Evolutionary conservation across 2,888 invertebrate species (phyloP), one percentile per base, ranked within the genome.

Genomic region (Blera fallax): DNA sequence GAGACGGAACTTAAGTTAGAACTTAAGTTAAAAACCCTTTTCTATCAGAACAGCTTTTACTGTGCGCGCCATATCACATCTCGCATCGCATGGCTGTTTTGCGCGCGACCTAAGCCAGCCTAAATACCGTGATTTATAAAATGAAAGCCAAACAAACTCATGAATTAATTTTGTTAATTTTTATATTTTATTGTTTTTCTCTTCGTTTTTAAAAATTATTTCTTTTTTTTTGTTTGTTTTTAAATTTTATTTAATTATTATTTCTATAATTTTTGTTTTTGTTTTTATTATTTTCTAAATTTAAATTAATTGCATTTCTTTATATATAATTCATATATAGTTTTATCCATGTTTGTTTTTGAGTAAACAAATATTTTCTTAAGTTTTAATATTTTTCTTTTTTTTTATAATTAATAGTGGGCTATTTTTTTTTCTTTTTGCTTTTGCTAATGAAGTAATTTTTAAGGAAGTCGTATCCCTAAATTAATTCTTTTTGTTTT

Each of bases 151-250:
- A 65, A 76, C 16, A 65, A 16, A 65, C 58, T 60, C 54, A 7
- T n/a, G 8, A 54, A 24, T 54, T 43, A 48, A 62, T 64, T 10
- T 62, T 62, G 24, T 80, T 60, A 60, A 48, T 52, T 65, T 72
- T 62, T 62, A 21, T 21, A n/a, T 48, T 83, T 79, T 73, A 83
- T 83, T 79, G 62, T 78, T 83, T 73, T 83, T 40, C 67, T 79
- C 40, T 69, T 72, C 52, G 52, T 67, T 69, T 79, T 84, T 73
- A 79, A 84, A 84, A 84, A 84, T 83, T 77, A 16, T 32, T 65
- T 27, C 21, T 50, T 60, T 32, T 80, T 65, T 40, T 14, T 40
- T 34, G 37, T 67, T 72, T 65, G 5, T 56, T 62, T 67, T 73
- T 60, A 54, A 62, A 77, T 70, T 69, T 69, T 34, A 64, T n/a